These are phyloP conservation scores for Noctua janthe DNA, from an alignment of 2,888 invertebrate species.

Conservation along the genomic window DNA sequence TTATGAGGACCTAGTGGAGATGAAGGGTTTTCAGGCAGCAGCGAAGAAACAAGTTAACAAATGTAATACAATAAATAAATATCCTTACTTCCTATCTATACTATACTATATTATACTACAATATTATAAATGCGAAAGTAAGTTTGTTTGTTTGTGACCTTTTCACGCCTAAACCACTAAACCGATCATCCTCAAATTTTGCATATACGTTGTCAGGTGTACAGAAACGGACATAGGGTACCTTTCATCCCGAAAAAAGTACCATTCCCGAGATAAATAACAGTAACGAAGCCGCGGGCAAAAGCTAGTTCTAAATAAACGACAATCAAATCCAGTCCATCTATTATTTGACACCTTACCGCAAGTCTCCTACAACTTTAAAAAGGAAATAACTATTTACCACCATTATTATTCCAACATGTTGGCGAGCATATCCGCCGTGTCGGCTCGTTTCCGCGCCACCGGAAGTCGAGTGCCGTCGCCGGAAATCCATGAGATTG, in stretches of 20 bases:
- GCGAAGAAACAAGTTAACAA: neutral
- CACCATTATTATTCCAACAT: constrained; percentile 54
- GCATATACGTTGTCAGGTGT: no score
- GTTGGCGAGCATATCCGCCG: constrained; percentile 66
- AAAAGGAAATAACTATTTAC: constrained; percentile 42
- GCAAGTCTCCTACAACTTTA: constrained; percentile 33
- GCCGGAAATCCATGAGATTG: constrained; percentile 88
- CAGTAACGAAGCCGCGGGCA: no score
- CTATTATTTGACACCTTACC: neutral
- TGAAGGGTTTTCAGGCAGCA: neutral
- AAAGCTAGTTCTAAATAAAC: neutral
- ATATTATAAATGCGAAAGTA: no score
- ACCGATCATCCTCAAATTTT: no score
- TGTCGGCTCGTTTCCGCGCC: constrained; percentile 79
- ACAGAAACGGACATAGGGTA: no score
- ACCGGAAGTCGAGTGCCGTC: constrained; percentile 78
- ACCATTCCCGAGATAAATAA: no score
- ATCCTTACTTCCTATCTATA: no score
- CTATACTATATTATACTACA: no score
- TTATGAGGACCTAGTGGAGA: neutral
- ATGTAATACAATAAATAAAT: no score
- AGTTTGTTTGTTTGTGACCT: no score
- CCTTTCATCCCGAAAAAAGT: no score
- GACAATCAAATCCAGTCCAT: neutral
- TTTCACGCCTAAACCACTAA: no score